These are phyloP conservation scores for Ctenochaetus hawaiiensis DNA, from an alignment of 2,797 vertebrate genomes.

Conservation along the genomic window DNA sequence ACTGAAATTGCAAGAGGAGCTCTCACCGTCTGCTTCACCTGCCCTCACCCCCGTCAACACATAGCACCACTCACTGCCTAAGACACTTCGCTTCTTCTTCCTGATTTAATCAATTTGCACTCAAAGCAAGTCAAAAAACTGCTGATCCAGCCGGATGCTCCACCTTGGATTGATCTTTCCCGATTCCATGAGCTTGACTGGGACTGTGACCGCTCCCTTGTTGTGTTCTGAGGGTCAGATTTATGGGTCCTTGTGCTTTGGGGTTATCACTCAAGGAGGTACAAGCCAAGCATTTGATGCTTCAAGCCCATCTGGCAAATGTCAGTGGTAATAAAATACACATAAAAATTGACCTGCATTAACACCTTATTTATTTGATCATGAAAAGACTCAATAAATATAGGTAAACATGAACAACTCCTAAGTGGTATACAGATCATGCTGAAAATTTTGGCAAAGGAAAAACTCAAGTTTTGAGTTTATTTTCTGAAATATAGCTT, in stretches of 20 bases:
- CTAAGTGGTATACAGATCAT: neutral
- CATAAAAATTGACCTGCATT: conserved; percentile 14
- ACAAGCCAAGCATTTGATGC: neutral
- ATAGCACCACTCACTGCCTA: conserved; percentile 28
- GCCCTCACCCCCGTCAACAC: neutral
- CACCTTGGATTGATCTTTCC: conserved; percentile 75
- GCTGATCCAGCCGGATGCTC: conserved; percentile 69
- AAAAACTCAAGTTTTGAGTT: neutral
- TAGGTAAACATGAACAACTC: conserved; percentile 29
- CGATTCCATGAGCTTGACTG: conserved; percentile 45
- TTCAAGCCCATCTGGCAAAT: conserved; percentile 12
- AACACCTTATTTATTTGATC: conserved; percentile 4
- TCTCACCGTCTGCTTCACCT: conserved; percentile 4
- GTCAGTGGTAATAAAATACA: conserved; percentile 20
- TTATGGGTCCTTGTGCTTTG: conserved; percentile 21
- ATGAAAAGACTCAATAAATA: conserved; percentile 21
- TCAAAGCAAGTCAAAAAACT: conserved; percentile 72
- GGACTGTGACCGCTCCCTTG: conserved; percentile 19
- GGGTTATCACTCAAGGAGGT: conserved; percentile 4
- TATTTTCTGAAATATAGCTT: too few relatives aligned
- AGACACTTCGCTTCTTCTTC: conserved; percentile 40
- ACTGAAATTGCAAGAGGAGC: neutral
- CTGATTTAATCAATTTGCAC: conserved; percentile 74
- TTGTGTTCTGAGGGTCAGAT: conserved; percentile 50
- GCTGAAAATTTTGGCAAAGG: neutral